Conservation (phyloP, 2,113 vertebrate species). For the Ageneiosus marmoratus region DNA sequence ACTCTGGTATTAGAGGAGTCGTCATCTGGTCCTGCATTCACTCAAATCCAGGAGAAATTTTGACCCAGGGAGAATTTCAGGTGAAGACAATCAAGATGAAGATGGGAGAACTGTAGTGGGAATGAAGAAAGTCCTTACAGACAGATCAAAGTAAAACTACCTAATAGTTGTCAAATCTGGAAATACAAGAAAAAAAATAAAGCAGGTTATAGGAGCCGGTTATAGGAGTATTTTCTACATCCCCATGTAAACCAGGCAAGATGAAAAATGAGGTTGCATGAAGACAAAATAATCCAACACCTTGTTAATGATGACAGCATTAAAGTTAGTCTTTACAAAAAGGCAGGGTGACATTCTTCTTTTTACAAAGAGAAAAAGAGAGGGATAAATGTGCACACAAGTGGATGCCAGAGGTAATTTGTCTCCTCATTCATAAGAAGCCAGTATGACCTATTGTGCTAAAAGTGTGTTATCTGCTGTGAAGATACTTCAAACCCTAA, state of each 20-base stretch:
- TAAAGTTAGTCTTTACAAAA: neutral
- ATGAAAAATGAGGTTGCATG: neutral
- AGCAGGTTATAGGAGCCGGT: neutral
- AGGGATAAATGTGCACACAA: conserved; percentile 3
- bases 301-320: neutral
- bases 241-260: neutral
- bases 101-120: neutral
- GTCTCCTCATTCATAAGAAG: conserved; percentile 3
- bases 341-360: neutral
- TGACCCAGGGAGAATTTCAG: neutral
- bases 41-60: neutral
- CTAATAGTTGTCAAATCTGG: neutral
- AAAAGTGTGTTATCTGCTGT: neutral
- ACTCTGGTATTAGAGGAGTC: too few species aligned
- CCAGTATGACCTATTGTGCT: neutral
- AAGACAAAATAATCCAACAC: neutral
- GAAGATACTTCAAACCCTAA: conserved; percentile 28
- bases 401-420: conserved; percentile 20
- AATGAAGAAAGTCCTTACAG: neutral
- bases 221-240: too few species aligned
- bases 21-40: too few species aligned
- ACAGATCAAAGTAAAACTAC: neutral
- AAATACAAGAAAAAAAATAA: neutral
- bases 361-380: conserved; percentile 14
- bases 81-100: neutral